Percentiles rank a stretch among this genome's conserved stretches.
These are phyloP conservation scores for Progne subis DNA, from an alignment of 2,113 vertebrate species.

Conservation along the genomic window DNA sequence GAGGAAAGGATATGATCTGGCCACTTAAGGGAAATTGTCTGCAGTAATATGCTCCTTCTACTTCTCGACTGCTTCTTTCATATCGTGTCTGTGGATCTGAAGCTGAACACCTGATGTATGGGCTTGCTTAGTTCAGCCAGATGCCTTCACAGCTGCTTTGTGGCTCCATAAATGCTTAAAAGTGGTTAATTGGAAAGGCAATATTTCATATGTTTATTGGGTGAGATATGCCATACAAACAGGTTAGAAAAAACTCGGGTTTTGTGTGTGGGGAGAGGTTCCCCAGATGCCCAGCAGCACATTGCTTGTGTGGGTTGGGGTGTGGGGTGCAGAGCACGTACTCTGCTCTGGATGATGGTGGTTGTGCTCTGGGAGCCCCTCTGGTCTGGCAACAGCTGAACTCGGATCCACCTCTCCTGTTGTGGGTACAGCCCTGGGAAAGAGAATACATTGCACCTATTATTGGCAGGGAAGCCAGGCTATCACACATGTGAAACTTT, in stretches of 20 bases:
- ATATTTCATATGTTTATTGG: background rate
- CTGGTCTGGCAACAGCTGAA: background rate
- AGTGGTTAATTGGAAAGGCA: background rate
- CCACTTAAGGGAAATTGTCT: background rate
- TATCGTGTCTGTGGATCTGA: background rate
- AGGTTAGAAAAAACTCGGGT: background rate
- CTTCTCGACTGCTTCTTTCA: background rate
- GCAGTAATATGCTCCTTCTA: background rate
- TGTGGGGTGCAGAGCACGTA: background rate
- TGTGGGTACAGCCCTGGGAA: background rate
- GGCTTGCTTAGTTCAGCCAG: background rate
- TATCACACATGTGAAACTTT: background rate
- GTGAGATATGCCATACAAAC: background rate
- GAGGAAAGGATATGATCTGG: background rate
- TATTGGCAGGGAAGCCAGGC: background rate
- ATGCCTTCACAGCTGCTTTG: background rate
- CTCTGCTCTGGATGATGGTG: background rate
- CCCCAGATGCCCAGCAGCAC: background rate
- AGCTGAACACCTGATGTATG: background rate
- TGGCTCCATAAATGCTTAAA: background rate
- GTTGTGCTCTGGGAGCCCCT: background rate
- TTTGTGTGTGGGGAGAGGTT: background rate
- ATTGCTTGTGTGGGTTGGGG: accelerated
- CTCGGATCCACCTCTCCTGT: background rate
- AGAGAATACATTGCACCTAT: background rate